These are phyloP conservation scores for Ispidina lecontei DNA, from an alignment of 2,797 vertebrate species.

Conservation along the genomic window DNA sequence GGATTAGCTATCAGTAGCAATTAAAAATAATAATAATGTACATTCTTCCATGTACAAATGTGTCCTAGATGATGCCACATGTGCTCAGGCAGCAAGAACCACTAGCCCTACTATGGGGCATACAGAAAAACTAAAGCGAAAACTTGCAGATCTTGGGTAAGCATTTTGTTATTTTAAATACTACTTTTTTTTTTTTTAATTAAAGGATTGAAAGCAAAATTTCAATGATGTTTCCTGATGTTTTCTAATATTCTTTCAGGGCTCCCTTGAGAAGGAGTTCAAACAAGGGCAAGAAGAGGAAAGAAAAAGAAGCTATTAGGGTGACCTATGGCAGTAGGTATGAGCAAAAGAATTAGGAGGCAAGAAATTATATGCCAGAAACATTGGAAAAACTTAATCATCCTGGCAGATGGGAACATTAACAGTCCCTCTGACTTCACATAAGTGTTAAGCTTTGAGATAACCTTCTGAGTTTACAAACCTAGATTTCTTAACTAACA, in stretches of 20 bases:
- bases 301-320: slow-evolving; percentile 77
- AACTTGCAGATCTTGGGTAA: slow-evolving; percentile 84
- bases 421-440: neutral
- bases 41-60: slow-evolving; percentile 62
- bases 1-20: neutral
- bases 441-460: neutral
- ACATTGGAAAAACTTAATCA: neutral
- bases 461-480: neutral
- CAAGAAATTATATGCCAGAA: neutral
- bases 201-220: neutral
- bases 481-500: neutral
- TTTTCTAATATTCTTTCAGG: slow-evolving; percentile 70
- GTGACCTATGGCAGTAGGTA: slow-evolving; percentile 85
- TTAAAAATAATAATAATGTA: slow-evolving; percentile 59
- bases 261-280: slow-evolving; percentile 78
- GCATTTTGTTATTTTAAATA: slow-evolving; percentile 29
- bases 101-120: slow-evolving; percentile 74
- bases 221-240: neutral
- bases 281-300: slow-evolving; percentile 81
- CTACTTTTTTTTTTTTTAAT: neutral
- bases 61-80: slow-evolving; percentile 79
- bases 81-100: slow-evolving; percentile 74
- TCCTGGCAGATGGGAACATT: neutral
- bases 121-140: slow-evolving; percentile 81
- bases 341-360: neutral